Base-by-base conservation (phyloP, 2,797 vertebrate species). In the Spatula clypeata region DNA sequence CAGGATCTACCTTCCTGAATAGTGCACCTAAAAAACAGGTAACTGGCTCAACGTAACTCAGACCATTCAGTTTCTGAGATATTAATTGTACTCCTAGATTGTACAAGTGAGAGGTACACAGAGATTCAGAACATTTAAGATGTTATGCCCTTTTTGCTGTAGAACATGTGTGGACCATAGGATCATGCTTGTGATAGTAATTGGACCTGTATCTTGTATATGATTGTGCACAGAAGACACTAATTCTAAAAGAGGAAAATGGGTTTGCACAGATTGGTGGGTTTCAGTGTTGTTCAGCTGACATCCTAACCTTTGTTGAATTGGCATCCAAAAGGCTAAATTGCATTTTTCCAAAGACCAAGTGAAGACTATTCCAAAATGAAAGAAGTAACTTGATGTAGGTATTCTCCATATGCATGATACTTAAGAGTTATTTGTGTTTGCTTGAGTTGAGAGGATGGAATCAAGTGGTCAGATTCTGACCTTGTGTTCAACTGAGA, bases 141-240 rank as follows among this genome's bases (percentile, higher is more conserved):
- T 8, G 10, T 31, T 31, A 31, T 31, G 6, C 24, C 5, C 64
- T 24, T 74, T 54, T 19, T 83, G 15, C 31, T 51, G 1, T 29
- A 38, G 45, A 23, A 57, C 9, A 8, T 13, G 0, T 9, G 7
- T 65, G 29, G n/a, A 53, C 62, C 8, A 10, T 9, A 90, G 31
- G 17, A 62, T 4, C 6, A 12, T 70, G 11, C 38, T n/a, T 51
- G n/a, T 47, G 8, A 42, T 55, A 27, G 45, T 62, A 49, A 53
- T 21, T 60, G 10, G 62, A 10, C 70, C 27, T 62, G 0, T 75
- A 7, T 51, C 16, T 73, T 2, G 0, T 42, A 9, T 27, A 16
- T 58, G 45, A 38, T 66, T 94, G 34, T 69, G 40, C 21, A 47
- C 44, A 66, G 32, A 34, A 34, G 64, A 24, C 47, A 23, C 9